Evolutionary conservation across 2,888 invertebrate genomes (phyloP).

Genomic region (Trissolcus japonicus): DNA sequence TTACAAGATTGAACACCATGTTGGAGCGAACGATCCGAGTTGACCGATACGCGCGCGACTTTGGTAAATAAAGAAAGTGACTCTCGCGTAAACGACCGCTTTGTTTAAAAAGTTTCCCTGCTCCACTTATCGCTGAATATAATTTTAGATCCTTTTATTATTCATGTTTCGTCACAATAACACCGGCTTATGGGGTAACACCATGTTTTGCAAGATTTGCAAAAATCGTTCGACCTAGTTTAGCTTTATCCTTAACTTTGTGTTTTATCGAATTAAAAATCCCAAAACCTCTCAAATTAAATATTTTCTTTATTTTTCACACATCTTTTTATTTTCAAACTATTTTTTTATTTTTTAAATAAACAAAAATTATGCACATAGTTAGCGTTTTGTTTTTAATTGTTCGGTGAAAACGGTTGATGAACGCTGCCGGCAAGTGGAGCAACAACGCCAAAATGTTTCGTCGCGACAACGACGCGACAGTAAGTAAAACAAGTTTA

Average conservation of each 20-base stretch:
- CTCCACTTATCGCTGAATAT: slow-evolving; percentile 43
- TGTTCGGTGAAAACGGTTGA: not conserved
- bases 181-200: slow-evolving; percentile 4
- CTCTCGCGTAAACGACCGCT: slow-evolving; percentile 18
- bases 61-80: slow-evolving; percentile 44
- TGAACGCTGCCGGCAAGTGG: slow-evolving; percentile 24
- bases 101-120: slow-evolving; percentile 47
- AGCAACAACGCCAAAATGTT: slow-evolving; percentile 47
- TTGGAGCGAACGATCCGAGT: not conserved
- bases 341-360: no score
- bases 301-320: no score
- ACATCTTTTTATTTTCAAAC: no score
- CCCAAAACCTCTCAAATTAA: no score
- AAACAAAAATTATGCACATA: no score
- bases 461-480: slow-evolving; percentile 52
- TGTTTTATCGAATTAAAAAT: no score
- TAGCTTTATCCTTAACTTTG: no score
- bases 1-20: slow-evolving; percentile 10
- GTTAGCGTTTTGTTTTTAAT: no score
- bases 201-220: no score
- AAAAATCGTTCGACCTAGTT: no score
- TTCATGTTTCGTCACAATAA: slow-evolving; percentile 33
- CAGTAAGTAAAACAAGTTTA: slow-evolving; percentile 56
- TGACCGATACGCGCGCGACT: slow-evolving; percentile 28
- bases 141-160: slow-evolving; percentile 40